Percentiles rank a stretch among this genome's conserved stretches.
Evolutionary conservation across 2,797 vertebrate species (phyloP).

Genomic region (Tauraco hartlaubi): DNA sequence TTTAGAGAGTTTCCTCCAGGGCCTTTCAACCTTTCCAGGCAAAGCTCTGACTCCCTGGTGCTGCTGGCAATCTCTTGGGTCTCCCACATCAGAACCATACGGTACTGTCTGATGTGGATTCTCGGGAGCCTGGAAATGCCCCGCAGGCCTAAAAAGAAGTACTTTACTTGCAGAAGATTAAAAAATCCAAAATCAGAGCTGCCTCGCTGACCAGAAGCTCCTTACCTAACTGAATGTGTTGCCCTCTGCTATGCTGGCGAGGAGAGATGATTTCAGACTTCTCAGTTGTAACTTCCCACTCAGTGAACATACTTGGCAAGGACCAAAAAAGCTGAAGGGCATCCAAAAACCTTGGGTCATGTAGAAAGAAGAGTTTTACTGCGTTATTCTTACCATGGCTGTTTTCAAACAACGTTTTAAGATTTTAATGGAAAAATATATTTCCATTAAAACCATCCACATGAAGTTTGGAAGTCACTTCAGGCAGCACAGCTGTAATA

Average conservation of each 20-base stretch:
- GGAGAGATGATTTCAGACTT: neutral
- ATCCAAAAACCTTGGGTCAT: neutral
- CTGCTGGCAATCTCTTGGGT: neutral
- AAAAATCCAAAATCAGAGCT: neutral
- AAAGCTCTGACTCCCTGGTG: neutral
- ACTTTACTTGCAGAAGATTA: neutral
- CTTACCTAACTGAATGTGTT: neutral
- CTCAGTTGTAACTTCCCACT: neutral
- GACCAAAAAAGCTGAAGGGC: neutral
- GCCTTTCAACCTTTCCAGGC: neutral
- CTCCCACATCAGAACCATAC: neutral
- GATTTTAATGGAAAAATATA: neutral
- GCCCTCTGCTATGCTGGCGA: neutral
- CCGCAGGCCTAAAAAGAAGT: neutral
- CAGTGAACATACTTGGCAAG: neutral
- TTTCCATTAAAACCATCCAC: neutral
- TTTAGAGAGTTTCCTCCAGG: neutral
- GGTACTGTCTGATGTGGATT: neutral
- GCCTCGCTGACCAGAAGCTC: neutral
- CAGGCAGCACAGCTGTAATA: neutral
- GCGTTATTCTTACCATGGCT: neutral
- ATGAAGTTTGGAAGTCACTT: neutral
- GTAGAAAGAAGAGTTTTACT: neutral
- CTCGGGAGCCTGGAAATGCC: neutral
- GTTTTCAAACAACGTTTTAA: neutral